Evolutionary conservation across 2,113 vertebrate species (phyloP), one percentile per base, ranked within the genome.

Genomic region (Meles meles): DNA sequence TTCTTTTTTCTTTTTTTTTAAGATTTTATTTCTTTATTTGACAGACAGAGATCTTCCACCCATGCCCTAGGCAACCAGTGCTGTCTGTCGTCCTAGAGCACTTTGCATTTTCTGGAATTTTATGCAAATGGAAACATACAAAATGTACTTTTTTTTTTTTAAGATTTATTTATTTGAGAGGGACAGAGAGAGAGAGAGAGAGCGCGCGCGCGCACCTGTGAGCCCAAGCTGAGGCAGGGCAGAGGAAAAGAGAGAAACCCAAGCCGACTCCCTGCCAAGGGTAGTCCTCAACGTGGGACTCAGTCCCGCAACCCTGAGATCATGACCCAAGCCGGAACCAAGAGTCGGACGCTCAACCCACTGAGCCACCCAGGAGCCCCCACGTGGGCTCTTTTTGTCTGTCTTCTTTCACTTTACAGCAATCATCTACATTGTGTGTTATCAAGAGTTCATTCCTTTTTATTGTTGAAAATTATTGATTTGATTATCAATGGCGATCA

Each of bases 21-120:
- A n/a, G n/a, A n/a, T n/a, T n/a, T n/a, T n/a, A n/a, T n/a, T n/a
- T n/a, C n/a, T n/a, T n/a, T n/a, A n/a, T n/a, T n/a, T n/a, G n/a
- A n/a, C n/a, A n/a, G n/a, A n/a, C n/a, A n/a, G n/a, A n/a, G n/a
- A n/a, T n/a, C n/a, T 59, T 88, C 31, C 31, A 23, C 7, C 6
- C 31, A 44, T 1, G 3, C 29, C 5, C 11, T 39, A 55, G 71
- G 49, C 6, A 93, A 88, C 71, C 72, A 34, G 44, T 27, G 13
- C 52, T 10, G 4, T 72, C 37, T 47, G 25, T 72, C 37, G 20
- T 77, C 21, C 63, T 25, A 57, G 52, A 88, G 37, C 67, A 91
- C 15, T 87, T 72, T 88, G 59, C 34, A 90, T 93, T 93, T 86
- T 90, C 87, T 87, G 81, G 67, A 90, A 76, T 86, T 93, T 81